phyloP scores from a whole-genome alignment of 1,140 invertebrate species.

The Sesamia nonagrioides region DNA sequence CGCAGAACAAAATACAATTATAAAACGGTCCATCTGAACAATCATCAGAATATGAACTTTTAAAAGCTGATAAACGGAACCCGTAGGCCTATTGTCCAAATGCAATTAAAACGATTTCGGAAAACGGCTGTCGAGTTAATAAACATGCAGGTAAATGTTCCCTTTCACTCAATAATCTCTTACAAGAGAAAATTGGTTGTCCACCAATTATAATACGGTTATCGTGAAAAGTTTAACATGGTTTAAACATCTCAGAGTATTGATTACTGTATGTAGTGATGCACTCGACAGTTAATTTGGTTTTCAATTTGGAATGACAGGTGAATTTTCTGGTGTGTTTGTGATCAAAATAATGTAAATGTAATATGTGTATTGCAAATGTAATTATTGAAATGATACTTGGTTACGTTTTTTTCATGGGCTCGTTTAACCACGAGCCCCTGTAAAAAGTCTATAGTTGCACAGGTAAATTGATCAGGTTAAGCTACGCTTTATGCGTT shows the following conservation, averaged over 20 bases:
- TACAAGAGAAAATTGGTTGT: slow-evolving; percentile 3
- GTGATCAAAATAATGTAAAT: too few species aligned
- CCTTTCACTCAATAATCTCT: background rate
- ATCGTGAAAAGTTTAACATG: background rate
- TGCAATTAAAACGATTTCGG: slow-evolving; percentile 32
- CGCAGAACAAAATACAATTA: slow-evolving; percentile 12
- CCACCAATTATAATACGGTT: background rate
- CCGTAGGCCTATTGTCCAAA: slow-evolving; percentile 19
- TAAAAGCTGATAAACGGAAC: slow-evolving; percentile 25
- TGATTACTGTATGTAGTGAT: background rate
- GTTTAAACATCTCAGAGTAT: background rate
- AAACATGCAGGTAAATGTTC: background rate
- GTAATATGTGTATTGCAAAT: too few species aligned
- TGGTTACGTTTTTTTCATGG: too few species aligned
- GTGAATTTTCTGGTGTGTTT: background rate
- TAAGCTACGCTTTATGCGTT: too few species aligned
- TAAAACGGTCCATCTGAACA: background rate
- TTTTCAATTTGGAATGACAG: slow-evolving; percentile 12
- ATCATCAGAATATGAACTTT: slow-evolving; percentile 39
- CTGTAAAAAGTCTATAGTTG: too few species aligned
- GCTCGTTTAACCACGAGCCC: too few species aligned
- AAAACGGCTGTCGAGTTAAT: slow-evolving; percentile 25
- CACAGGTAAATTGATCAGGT: too few species aligned
- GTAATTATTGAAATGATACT: too few species aligned
- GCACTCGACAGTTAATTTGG: background rate